Evolutionary conservation across 2,797 vertebrate species (phyloP), one percentile per base, ranked within the genome.

Genomic region (Chloroceryle inda): DNA sequence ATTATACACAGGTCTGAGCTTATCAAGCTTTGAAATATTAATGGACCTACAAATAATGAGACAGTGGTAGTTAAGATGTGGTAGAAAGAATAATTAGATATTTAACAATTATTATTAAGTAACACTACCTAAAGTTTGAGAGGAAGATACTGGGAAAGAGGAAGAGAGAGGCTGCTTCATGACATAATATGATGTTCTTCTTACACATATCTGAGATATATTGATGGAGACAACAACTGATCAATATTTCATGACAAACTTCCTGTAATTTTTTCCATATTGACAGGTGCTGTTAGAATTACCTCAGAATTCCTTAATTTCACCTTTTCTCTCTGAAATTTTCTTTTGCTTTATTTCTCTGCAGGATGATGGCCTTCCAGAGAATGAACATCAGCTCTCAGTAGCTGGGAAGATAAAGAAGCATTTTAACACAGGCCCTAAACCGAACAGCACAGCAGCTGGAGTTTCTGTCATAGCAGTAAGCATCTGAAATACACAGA

Each of bases 371-470:
- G 98, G 98, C 45, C 97, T 98, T 95, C 98, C 98, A 66, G 99
- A 99, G 97, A 99, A 99, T 33, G 98, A 99, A 20, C 99, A 98
- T 94, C 99, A 99, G 97, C 98, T 99, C 87, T 98, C 98, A n/a
- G 99, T 99, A 89, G 99, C 99, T 75, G 99, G 99, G 66, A 99
- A 99, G 98, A 99, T 99, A 96, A 99, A 99, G 98, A 99, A 99
- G 96, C 99, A 99, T 97, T 99, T 99, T 97, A 99, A 99, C 98
- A 99, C 98, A 8, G 98, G 98, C 71, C 98, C 99, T 56, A 99
- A 99, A 92, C 98, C 98, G 33, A 98, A 98, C 97, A 99, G 97
- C 98, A 99, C 98, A 14, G 95, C 99, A 24, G 99, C 99, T 26
- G 99, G 99, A 97, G 99, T 99, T 91, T 99, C 99, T 81, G 98